Conservation (phyloP, 2,888 invertebrate species). For the Teleogryllus oceanicus region DNA sequence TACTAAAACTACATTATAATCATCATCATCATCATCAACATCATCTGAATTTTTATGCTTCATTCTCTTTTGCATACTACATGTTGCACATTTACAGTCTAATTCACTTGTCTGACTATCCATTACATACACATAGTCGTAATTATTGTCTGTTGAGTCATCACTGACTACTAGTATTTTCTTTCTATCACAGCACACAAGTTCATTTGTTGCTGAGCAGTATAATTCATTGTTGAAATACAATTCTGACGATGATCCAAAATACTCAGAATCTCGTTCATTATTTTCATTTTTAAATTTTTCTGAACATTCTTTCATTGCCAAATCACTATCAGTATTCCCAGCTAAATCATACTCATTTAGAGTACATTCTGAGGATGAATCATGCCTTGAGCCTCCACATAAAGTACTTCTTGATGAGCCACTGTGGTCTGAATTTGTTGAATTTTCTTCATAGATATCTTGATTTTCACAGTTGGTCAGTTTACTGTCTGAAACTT, state of each 20-base stretch:
- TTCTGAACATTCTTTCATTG: too few relatives aligned
- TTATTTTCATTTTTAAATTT: too few relatives aligned
- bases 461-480: neutral
- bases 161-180: too few relatives aligned
- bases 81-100: neutral
- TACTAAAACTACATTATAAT: neutral
- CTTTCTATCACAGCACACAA: neutral
- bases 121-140: neutral
- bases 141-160: neutral
- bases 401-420: neutral
- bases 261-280: too few relatives aligned
- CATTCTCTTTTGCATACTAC: neutral
- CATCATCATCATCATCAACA: neutral
- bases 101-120: neutral
- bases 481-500: too few relatives aligned
- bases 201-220: neutral
- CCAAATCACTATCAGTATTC: neutral
- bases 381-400: neutral
- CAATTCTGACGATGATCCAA: neutral
- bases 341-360: neutral
- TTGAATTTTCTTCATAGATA: neutral
- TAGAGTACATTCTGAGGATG: conserved; percentile 7
- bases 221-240: conserved; percentile 2
- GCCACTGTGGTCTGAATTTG: neutral
- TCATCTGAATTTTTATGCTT: neutral